A percentile compares a stretch with the other conserved stretches of the same genome.
phyloP scores from a whole-genome alignment of 2,797 vertebrate species.

The Falco berigora region DNA sequence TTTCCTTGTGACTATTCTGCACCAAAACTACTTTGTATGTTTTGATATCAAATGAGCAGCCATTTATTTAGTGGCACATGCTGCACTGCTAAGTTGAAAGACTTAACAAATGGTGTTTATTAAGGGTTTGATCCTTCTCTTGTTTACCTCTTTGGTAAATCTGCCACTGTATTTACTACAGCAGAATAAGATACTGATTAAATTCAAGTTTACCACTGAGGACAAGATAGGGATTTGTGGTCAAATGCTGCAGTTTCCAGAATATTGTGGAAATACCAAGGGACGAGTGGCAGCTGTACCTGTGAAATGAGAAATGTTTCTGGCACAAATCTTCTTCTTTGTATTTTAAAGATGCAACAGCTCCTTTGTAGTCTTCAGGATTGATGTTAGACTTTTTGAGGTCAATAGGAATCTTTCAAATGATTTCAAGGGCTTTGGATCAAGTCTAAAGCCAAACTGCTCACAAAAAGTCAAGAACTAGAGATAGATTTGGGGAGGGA shows the following conservation, averaged over 20 bases:
- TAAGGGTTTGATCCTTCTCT: background rate
- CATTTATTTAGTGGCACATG: background rate
- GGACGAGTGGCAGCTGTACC: background rate
- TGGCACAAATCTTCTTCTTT: background rate
- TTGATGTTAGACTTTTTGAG: conserved; percentile 3
- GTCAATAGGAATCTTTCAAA: background rate
- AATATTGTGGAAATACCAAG: background rate
- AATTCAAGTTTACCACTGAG: background rate
- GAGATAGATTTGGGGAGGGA: background rate
- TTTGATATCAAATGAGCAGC: background rate
- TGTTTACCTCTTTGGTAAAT: background rate
- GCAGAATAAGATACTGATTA: background rate
- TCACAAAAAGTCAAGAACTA: conserved; percentile 34
- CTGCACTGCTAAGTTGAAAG: background rate
- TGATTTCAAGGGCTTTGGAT: background rate
- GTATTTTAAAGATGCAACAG: background rate
- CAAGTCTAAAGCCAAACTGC: background rate
- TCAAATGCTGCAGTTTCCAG: background rate
- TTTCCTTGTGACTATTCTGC: background rate
- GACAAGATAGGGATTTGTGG: background rate
- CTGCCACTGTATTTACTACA: background rate
- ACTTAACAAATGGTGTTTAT: background rate
- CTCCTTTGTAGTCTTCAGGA: background rate
- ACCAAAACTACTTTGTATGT: background rate
- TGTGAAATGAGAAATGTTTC: background rate